Base-by-base conservation (phyloP, 2,888 invertebrate genomes). In the Dichetophora obliterata region DNA sequence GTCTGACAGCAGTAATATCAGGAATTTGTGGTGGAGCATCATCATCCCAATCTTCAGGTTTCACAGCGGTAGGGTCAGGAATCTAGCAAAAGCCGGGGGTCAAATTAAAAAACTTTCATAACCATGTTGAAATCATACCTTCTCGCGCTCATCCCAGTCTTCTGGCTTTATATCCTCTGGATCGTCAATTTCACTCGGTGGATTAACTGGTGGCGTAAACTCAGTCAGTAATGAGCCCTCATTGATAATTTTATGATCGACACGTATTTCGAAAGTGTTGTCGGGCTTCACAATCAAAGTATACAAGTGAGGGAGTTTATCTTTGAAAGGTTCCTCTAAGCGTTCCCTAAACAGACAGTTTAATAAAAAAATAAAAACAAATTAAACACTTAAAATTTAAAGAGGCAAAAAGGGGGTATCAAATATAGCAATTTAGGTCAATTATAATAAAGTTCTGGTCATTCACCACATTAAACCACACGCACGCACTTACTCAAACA, bases 1-100 rank as follows among this genome's bases (percentile, higher is more conserved):
- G 98, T 88, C 95, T 96, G 3, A 91, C 91, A 0, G 98, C 97
- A 83, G 92, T 92, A 79, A 94, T 92, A 90, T 98, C 98, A 0
- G 94, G 91, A 77, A 99, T 95, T 89, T 95, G 95, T 75, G 95
- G 94, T 0, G 98, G 98, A 27, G 96, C 96, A 85, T 93, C 93
- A 88, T 99, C 99, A 88, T 98, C 97, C 98, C 99, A 99, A 88
- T 99, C 98, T 0, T 94, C 96, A 0, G 99, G 99, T 87, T 99
- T 99, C 0, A 91, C 90, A 0, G 98, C 96, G 69, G 93, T 92
- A 1, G 96, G 95, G 89, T 98, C 98, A 0, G 96, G 93, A 81
- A 98, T 97, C 92, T 92, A 82, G 3, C 34, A 70, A 48, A 24
- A 57, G n/a, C 54, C 16, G 11, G 27, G 11, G 27, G 24, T 75